Evolutionary conservation across 1,140 invertebrate species (phyloP), one percentile per base, ranked within the genome.

Genomic region (Calliphora vicina): DNA sequence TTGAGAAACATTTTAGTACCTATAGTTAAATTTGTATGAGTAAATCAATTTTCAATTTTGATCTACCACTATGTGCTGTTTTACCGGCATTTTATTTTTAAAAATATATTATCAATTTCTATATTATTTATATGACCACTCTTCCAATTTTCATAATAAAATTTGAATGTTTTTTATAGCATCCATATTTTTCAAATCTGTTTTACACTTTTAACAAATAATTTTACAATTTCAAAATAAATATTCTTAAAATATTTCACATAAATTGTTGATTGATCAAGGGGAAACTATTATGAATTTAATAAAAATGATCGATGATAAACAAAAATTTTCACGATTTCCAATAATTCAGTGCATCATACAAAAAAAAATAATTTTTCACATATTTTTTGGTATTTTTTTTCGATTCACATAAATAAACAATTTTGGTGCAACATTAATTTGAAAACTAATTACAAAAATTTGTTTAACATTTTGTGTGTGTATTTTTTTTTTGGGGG

Each of bases 201-300:
- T n/a, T n/a, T n/a, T n/a, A n/a, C n/a, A n/a, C n/a, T n/a, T n/a
- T n/a, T n/a, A n/a, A n/a, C n/a, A n/a, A n/a, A n/a, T n/a, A n/a
- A n/a, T n/a, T n/a, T n/a, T n/a, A n/a, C n/a, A n/a, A n/a, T n/a
- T n/a, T n/a, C n/a, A n/a, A n/a, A n/a, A 35, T 5, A 35, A 5
- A 35, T 35, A 35, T 23, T 67, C 9, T 67, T 1, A 67, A n/a
- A n/a, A n/a, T n/a, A n/a, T n/a, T n/a, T n/a, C n/a, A 23, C 20
- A 67, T 23, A 67, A 25, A 67, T 25, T 67, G 61, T 67, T 67
- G 61, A 67, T 25, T 67, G 61, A 67, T 67, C 61, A 67, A 67
- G 61, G 61, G 23, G n/a, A 67, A n/a, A 57, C n/a, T 23, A 9
- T 23, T 23, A 10, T 50, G 17, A 20, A 10, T 23, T 67, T 67